These are phyloP conservation scores for Synchiropus splendidus DNA, from an alignment of 2,113 vertebrate genomes.

Conservation along the genomic window DNA sequence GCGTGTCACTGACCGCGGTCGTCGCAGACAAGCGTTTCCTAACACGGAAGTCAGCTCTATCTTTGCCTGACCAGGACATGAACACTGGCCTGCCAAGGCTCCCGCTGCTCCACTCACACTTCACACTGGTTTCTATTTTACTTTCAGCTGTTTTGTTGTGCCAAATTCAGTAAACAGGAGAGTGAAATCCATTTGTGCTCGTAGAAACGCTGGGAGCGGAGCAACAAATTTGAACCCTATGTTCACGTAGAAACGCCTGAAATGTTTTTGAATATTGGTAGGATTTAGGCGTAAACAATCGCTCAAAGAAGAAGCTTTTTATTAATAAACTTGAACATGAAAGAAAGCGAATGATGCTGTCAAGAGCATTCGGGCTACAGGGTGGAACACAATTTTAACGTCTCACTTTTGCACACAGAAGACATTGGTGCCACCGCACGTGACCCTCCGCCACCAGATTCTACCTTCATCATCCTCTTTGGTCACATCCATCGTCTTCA, in stretches of 20 bases:
- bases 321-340: too few relatives aligned
- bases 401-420: too few relatives aligned
- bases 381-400: too few relatives aligned
- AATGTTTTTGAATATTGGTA: conserved; percentile 15
- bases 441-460: too few relatives aligned
- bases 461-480: too few relatives aligned
- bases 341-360: too few relatives aligned
- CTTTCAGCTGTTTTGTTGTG: conserved; percentile 46
- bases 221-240: conserved; percentile 33
- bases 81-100: conserved; percentile 32
- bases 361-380: too few relatives aligned
- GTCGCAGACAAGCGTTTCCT: conserved; percentile 5
- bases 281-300: conserved; percentile 1
- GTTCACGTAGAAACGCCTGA: conserved; percentile 13
- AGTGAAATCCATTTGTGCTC: conserved; percentile 36
- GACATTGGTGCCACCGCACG: too few relatives aligned
- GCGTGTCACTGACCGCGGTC: too few relatives aligned
- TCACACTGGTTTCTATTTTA: conserved; percentile 31
- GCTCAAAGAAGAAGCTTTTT: conserved; percentile 35
- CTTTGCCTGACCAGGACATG: conserved; percentile 39
- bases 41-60: conserved; percentile 22
- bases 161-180: conserved; percentile 48
- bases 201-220: conserved; percentile 27
- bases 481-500: too few relatives aligned
- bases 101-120: conserved; percentile 36